A percentile compares a stretch with the other conserved stretches of the same genome.
Evolutionary conservation across 2,113 vertebrate species (phyloP).

Genomic region (Aegotheles bennettii): DNA sequence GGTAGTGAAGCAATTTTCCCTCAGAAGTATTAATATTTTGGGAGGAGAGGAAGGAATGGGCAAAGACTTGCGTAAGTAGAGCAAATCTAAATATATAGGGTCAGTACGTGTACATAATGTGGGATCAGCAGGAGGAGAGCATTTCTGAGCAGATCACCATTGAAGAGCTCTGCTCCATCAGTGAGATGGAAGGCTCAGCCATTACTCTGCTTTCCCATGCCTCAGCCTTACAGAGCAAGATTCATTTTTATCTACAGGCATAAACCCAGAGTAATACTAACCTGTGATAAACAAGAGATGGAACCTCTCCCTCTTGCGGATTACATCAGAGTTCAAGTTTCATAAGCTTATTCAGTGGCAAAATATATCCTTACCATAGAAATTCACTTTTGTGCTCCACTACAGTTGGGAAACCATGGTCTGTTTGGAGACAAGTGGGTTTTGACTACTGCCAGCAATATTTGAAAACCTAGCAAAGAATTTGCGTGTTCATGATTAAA

Average conservation of each 20-base stretch:
- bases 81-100: fast-evolving
- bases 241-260: background rate
- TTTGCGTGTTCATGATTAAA: background rate
- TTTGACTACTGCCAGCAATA: background rate
- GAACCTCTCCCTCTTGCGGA: background rate
- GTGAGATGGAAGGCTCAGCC: background rate
- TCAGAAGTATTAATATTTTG: background rate
- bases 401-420: background rate
- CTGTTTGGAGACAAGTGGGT: background rate
- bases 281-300: background rate
- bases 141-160: fast-evolving
- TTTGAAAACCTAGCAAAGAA: background rate
- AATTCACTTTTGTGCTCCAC: background rate
- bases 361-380: background rate
- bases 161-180: background rate
- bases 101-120: fast-evolving
- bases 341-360: background rate
- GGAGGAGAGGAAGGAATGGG: background rate
- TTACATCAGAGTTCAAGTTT: background rate
- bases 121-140: background rate
- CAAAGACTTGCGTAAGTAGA: background rate
- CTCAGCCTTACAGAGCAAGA: background rate
- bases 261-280: background rate
- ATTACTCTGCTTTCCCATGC: background rate
- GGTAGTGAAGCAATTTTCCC: background rate